phyloP scores from a whole-genome alignment of 2,797 vertebrate species.

The Gouania willdenowi region DNA sequence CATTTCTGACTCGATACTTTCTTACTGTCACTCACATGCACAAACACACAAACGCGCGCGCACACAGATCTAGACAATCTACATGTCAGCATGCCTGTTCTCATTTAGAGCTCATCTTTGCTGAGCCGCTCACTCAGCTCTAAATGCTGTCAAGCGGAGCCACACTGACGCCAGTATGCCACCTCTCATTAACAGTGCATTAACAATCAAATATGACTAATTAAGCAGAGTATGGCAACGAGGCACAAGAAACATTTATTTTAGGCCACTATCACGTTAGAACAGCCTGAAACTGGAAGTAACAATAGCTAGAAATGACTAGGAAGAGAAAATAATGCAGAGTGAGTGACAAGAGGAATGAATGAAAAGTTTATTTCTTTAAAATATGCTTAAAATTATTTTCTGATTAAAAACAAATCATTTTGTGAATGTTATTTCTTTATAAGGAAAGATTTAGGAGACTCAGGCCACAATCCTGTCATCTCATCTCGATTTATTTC shows the following conservation, averaged over 20 bases:
- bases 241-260: slow-evolving; percentile 80
- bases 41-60: slow-evolving; percentile 1
- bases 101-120: slow-evolving; percentile 48
- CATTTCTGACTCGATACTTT: no score
- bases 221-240: slow-evolving; percentile 76
- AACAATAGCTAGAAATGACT: slow-evolving; percentile 76
- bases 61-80: slow-evolving; percentile 41
- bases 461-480: no score
- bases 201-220: slow-evolving; percentile 89
- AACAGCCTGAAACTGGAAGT: no score
- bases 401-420: no score
- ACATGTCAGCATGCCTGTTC: slow-evolving; percentile 45
- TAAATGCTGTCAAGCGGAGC: slow-evolving; percentile 66
- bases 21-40: no score
- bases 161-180: slow-evolving; percentile 50
- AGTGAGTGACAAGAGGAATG: no score
- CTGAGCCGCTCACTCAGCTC: slow-evolving; percentile 52
- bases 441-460: no score
- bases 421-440: no score
- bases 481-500: no score
- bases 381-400: no score
- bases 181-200: slow-evolving; percentile 86
- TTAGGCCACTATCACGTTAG: no score
- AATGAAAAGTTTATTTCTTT: no score
- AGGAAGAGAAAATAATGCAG: slow-evolving; percentile 27